Evolutionary conservation across 1,140 invertebrate species (phyloP), one percentile per base, ranked within the genome.

Genomic region (Pseudomyrmex cubaensis): DNA sequence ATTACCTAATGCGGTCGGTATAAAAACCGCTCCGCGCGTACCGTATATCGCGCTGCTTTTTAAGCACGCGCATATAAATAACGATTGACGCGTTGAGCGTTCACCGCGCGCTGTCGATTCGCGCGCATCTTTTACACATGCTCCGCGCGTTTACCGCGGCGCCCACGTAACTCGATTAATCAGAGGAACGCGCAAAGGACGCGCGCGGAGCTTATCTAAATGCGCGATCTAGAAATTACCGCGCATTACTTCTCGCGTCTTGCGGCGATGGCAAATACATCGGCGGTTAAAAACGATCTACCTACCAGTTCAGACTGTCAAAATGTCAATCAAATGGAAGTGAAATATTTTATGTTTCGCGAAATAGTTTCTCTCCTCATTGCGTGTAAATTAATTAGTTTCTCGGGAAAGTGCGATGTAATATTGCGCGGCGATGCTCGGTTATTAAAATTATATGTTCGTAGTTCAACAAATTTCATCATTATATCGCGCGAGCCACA

Each of bases 151-250:
- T 57, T 54, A 48, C 50, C 59, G 66, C 46, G 48, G 57, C 22
- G 25, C 46, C 17, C 82, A 78, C 74, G 67, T 78, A 74, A 61
- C 25, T 75, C 74, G 75, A 78, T 86, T 86, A 86, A 86, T 84
- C 83, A 86, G 46, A 75, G 35, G 46, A 35, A 44, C 25, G 44
- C 12, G 35, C 35, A 35, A 35, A 35, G 35, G 5, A 5, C 35
- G 35, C 35, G 72, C 59, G 44, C 63, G 48, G 25, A 25, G 15
- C 17, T 52, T 52, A 70, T 78, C 64, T 78, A 78, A 35, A 78
- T 17, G 54, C 20, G 70, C 76, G 64, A 78, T 78, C 76, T 70
- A 59, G 15, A 13, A 61, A 78, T 78, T 78, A 78, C 35, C 5
- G 20, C 9, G 67, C 54, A 25, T 46, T 63, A 20, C 52, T 48